Conservation (phyloP, 2,888 invertebrate species). For the Theristus sp. region DNA sequence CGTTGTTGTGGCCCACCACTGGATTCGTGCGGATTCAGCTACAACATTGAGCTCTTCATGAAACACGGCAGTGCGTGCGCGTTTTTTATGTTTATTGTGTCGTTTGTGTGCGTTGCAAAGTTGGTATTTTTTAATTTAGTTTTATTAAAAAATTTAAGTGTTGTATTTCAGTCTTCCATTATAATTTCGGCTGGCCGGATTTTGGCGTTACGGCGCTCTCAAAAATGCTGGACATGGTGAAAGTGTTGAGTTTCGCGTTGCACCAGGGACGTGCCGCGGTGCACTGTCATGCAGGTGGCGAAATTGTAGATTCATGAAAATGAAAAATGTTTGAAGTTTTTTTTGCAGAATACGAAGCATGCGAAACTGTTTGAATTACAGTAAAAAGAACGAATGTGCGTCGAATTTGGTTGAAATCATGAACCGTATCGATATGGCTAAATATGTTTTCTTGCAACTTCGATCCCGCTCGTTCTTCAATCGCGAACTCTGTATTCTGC, state of each 20-base stretch:
- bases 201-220: slow-evolving; percentile 58
- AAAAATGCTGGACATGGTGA: slow-evolving; percentile 68
- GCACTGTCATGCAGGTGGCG: slow-evolving; percentile 65
- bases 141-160: background rate
- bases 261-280: slow-evolving; percentile 45
- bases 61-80: slow-evolving; percentile 61
- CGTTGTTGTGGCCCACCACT: slow-evolving; percentile 58
- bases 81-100: no score
- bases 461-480: no score
- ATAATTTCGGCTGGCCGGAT: slow-evolving; percentile 69
- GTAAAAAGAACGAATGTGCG: no score
- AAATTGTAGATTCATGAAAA: slow-evolving; percentile 27
- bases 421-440: no score
- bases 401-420: no score
- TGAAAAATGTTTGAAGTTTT: background rate
- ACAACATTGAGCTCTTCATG: slow-evolving; percentile 65
- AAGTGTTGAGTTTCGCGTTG: slow-evolving; percentile 63
- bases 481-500: no score
- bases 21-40: slow-evolving; percentile 58
- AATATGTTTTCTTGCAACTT: no score
- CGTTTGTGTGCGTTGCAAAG: no score
- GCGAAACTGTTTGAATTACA: background rate
- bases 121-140: no score
- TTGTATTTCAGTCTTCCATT: slow-evolving; percentile 57
- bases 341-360: no score